Conservation (phyloP, 2,888 invertebrate genomes). For the Coleophora deauratella region DNA sequence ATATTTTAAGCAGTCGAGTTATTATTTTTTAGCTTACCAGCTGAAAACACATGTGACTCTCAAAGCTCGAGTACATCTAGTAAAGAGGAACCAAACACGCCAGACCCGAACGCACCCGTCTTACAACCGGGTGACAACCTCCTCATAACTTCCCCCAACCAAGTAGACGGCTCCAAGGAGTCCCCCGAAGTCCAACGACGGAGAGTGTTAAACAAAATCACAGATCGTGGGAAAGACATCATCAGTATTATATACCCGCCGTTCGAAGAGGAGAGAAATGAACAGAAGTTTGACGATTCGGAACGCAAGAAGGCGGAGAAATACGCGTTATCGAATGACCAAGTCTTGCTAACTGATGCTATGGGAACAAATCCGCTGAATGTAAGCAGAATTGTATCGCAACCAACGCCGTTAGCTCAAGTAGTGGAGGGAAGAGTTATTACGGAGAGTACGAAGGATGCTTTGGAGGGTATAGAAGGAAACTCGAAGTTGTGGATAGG, state of each 20-base stretch:
- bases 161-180: constrained; percentile 23
- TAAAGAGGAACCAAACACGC: constrained; percentile 28
- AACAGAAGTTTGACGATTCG: constrained; percentile 57
- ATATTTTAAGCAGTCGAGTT: no score
- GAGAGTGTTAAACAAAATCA: constrained; percentile 60
- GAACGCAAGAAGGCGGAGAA: constrained; percentile 64
- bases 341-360: constrained; percentile 51
- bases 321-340: constrained; percentile 57
- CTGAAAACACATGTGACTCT: constrained; percentile 19
- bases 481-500: constrained; percentile 94
- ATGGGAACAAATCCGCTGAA: constrained; percentile 27
- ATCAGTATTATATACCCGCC: constrained; percentile 62
- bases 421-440: constrained; percentile 53
- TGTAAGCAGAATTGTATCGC: constrained; percentile 28
- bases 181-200: constrained; percentile 47
- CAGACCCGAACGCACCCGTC: constrained; percentile 55
- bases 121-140: constrained; percentile 79
- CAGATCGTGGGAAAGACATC: constrained; percentile 59
- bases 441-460: constrained; percentile 49
- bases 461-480: constrained; percentile 68
- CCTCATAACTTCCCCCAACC: constrained; percentile 51
- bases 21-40: constrained; percentile 14
- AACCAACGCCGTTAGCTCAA: constrained; percentile 52
- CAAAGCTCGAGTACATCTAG: constrained; percentile 19
- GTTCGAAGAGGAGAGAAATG: constrained; percentile 54